Evolutionary conservation across 2,797 vertebrate species (phyloP).

Genomic region (Australoheros facetus): DNA sequence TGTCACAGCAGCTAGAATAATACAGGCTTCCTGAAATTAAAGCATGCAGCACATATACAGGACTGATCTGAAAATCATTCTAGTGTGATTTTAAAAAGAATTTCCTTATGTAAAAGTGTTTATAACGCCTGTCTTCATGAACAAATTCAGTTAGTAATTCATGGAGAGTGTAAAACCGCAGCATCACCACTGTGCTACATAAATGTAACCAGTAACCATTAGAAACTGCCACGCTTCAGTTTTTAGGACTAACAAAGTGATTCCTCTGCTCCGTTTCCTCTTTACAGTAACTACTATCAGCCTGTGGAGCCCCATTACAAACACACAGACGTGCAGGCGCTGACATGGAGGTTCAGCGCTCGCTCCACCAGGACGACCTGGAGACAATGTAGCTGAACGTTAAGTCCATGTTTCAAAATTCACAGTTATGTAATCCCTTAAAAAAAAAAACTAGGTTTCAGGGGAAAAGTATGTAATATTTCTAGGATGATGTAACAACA

Average conservation of each 20-base stretch:
- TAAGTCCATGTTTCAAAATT: constrained; percentile 49
- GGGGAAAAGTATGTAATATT: constrained; percentile 60
- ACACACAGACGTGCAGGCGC: neutral
- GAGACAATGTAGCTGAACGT: constrained; percentile 39
- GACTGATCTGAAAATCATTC: too few species aligned
- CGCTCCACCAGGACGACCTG: constrained; percentile 15
- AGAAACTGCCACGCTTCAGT: neutral
- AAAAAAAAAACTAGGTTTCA: constrained; percentile 47
- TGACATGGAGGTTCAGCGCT: constrained; percentile 1
- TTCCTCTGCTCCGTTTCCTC: neutral
- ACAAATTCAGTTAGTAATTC: neutral
- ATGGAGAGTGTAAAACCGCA: neutral
- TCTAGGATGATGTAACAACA: constrained; percentile 71
- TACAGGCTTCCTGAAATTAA: neutral
- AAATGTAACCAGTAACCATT: too few species aligned
- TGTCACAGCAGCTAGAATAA: neutral
- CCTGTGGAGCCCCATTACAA: neutral
- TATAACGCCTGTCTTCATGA: neutral
- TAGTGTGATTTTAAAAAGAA: too few species aligned
- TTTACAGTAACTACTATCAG: neutral
- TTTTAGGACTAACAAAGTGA: neutral
- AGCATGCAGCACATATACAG: neutral
- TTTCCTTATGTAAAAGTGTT: neutral
- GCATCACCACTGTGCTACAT: neutral
- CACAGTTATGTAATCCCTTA: constrained; percentile 54